Percentiles rank a stretch among this genome's conserved stretches.
Conservation (phyloP, 2,888 invertebrate genomes). For the Orgyia antiqua region DNA sequence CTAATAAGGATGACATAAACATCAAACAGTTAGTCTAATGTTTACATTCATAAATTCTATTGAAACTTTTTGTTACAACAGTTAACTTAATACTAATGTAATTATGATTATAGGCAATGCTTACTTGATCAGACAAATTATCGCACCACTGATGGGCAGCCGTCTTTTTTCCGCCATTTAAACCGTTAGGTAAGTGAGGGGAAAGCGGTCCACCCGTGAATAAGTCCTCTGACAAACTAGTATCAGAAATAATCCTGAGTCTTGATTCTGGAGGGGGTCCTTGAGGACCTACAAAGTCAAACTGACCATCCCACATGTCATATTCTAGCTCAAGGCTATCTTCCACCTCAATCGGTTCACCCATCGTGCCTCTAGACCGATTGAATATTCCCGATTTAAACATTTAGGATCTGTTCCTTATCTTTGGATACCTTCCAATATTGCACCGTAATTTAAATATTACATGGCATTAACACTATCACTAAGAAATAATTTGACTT, state of each 20-base stretch:
- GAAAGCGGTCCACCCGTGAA: conserved; percentile 68
- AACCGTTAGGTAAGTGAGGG: conserved; percentile 63
- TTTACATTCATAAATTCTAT: no score
- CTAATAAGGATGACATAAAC: no score
- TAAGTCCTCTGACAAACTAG: conserved; percentile 65
- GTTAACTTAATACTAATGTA: no score
- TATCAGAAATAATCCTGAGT: conserved; percentile 56
- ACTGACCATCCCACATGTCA: conserved; percentile 94
- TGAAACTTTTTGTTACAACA: no score
- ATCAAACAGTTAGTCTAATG: no score
- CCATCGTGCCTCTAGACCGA: conserved; percentile 64
- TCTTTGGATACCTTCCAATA: conserved; percentile 65
- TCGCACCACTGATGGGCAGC: conserved; percentile 78
- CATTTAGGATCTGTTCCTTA: conserved; percentile 53
- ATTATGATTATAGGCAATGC: conserved; percentile 17
- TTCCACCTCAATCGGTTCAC: conserved; percentile 65
- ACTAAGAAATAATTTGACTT: conserved; percentile 44
- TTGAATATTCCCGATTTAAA: conserved; percentile 69
- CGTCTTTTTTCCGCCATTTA: conserved; percentile 77
- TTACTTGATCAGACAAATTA: conserved; percentile 81
- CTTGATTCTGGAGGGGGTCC: conserved; percentile 53
- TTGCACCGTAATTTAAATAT: conserved; percentile 46
- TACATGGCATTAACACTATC: conserved; percentile 37
- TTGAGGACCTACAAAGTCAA: conserved; percentile 86
- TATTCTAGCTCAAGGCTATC: conserved; percentile 86